phyloP scores from a whole-genome alignment of 1,140 invertebrate species.

The Chrysomallon squamiferum region DNA sequence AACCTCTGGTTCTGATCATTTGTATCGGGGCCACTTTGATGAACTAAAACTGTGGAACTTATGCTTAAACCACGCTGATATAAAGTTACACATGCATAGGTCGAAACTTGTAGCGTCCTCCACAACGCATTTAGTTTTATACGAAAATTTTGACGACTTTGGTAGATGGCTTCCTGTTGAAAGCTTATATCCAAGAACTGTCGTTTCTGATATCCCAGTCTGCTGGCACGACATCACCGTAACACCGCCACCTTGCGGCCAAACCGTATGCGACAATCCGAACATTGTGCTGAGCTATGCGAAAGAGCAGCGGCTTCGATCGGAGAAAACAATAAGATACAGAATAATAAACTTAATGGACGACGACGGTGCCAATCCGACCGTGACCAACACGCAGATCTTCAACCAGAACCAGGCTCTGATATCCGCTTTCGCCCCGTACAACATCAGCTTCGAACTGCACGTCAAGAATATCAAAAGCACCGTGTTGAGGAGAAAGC shows the following conservation, averaged over 20 bases:
- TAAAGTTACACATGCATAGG: background rate
- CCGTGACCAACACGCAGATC: constrained; percentile 37
- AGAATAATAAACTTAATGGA: constrained; percentile 43
- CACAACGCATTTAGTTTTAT: constrained; percentile 13
- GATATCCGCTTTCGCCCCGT: constrained; percentile 37
- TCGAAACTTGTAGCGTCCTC: background rate
- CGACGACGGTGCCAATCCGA: constrained; percentile 39
- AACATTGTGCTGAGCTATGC: constrained; percentile 39
- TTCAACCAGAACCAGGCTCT: constrained; percentile 37
- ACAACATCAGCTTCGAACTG: constrained; percentile 49
- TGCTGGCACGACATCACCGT: constrained; percentile 18
- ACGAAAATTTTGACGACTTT: constrained; percentile 30
- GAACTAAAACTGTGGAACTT: constrained; percentile 15
- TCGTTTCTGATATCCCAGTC: constrained; percentile 16
- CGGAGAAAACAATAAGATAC: constrained; percentile 33
- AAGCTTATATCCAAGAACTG: constrained; percentile 2
- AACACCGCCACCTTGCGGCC: constrained; percentile 40
- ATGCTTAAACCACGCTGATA: constrained; percentile 16
- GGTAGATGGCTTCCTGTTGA: constrained; percentile 17
- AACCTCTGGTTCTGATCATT: background rate
- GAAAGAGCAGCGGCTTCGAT: constrained; percentile 18
- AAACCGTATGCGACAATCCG: constrained; percentile 54
- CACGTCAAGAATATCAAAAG: constrained; percentile 29
- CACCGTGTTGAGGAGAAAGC: constrained; percentile 24
- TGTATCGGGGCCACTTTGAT: constrained; percentile 15